Conservation (phyloP, 2,888 invertebrate species). For the Sthenelais limicola region DNA sequence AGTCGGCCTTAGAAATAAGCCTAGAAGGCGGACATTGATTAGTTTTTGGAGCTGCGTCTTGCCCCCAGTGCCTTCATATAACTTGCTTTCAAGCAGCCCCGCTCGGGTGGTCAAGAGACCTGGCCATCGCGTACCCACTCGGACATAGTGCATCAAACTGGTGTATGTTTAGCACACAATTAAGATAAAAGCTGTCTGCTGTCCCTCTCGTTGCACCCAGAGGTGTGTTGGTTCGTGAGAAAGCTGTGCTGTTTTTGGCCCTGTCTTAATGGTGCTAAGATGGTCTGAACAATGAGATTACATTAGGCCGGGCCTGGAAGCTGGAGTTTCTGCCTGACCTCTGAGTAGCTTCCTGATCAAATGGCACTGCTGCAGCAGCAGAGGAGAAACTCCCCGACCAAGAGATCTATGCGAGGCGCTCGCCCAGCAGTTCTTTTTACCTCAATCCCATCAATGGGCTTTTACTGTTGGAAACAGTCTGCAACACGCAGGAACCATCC, state of each 20-base stretch:
- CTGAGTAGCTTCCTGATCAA: no score
- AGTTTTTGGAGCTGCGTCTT: constrained; percentile 19
- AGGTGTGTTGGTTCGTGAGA: not conserved
- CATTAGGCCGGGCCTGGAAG: no score
- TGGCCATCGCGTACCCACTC: no score
- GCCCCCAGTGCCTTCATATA: not conserved
- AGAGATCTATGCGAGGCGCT: no score
- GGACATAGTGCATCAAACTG: no score
- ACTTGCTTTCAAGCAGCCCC: constrained; percentile 19
- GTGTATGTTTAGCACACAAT: constrained; percentile 31
- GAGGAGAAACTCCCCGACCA: no score
- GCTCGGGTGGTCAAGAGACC: not conserved
- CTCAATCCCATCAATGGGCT: no score
- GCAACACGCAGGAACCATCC: no score
- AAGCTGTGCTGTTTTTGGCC: not conserved
- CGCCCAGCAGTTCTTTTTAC: no score
- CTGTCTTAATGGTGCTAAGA: constrained; percentile 16
- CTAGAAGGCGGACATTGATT: constrained; percentile 21
- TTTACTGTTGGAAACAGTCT: no score
- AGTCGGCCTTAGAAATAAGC: constrained; percentile 1
- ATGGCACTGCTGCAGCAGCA: no score
- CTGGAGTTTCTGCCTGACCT: no score
- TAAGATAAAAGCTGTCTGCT: constrained; percentile 26
- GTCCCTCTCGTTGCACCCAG: not conserved
- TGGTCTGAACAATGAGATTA: constrained; percentile 20